phyloP scores from a whole-genome alignment of 2,888 invertebrate genomes.

The Auanema sp. region DNA sequence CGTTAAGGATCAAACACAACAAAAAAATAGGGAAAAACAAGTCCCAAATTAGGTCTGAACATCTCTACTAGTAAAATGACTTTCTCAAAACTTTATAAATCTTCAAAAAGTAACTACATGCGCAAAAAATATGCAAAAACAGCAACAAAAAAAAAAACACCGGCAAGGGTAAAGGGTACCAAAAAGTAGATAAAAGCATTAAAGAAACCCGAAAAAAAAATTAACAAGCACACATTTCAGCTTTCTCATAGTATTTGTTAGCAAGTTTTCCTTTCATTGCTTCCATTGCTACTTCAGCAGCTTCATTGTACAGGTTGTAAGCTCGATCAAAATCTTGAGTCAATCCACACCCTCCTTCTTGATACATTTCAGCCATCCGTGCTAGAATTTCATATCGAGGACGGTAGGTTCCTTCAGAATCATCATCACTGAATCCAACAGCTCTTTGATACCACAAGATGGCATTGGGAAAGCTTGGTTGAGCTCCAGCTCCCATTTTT shows the following conservation, averaged over 20 bases:
- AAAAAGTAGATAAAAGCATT: conserved; percentile 2
- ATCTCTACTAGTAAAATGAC: background rate
- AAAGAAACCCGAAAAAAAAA: conserved; percentile 2
- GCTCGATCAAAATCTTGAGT: conserved; percentile 66
- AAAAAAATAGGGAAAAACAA: conserved; percentile 1
- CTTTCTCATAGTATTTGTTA: conserved; percentile 64
- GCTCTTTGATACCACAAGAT: conserved; percentile 49
- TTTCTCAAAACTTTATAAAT: background rate
- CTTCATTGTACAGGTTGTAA: conserved; percentile 68
- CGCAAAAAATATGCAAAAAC: background rate
- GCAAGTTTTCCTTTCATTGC: conserved; percentile 71
- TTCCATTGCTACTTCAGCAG: conserved; percentile 70
- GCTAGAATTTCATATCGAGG: conserved; percentile 66
- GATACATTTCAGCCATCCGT: conserved; percentile 68
- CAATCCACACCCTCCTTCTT: conserved; percentile 66
- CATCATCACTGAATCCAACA: conserved; percentile 55
- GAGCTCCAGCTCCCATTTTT: conserved; percentile 31
- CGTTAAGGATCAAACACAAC: background rate
- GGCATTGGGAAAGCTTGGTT: conserved; percentile 34
- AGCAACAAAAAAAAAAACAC: background rate
- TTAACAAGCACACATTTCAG: conserved; percentile 46
- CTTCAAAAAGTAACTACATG: background rate
- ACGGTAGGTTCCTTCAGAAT: conserved; percentile 49
- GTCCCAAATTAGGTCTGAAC: conserved; percentile 1
- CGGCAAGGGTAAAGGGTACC: background rate